Evolutionary conservation across 2,113 vertebrate species (phyloP), one percentile per base, ranked within the genome.

Genomic region (Columba livia): DNA sequence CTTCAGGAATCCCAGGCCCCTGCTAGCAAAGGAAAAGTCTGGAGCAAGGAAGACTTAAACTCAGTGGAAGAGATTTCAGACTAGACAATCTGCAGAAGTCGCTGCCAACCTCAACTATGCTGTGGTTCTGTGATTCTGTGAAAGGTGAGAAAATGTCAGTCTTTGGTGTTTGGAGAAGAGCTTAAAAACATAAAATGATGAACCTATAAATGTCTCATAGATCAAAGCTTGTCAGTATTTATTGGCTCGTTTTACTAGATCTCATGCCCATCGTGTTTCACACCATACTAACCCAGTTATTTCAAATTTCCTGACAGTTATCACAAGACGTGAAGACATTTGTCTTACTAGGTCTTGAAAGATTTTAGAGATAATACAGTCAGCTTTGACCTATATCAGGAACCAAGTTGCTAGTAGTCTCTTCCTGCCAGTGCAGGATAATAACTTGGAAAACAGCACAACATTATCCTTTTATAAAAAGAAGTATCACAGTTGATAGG

Each of bases 11-110:
- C 12, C 10, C 16, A 85, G 88, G 10, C 5, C 10, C 8, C 16
- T 79, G 15, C 4, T 29, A 38, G 8, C 2, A 48, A 6, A 10
- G 9, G 12, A 48, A 47, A 79, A 58, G 10, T 47, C 25, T 84
- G 62, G 25, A 66, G 16, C 16, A 34, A 29, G 13, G 61, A 70
- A 34, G 4, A n/a, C 4, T 26, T 34, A 57, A 10, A 4, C 11
- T 61, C 1, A 0, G 11, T 2, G 3, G 26, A 62, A 10, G 28
- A 66, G 1, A 4, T 50, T 44, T 69, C 42, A n/a, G 25, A 26
- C 25, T 56, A 78, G 21, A 32, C 10, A 71, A 15, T 38, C 15
- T 12, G 8, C 29, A 53, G 26, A 8, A 4, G 11, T 48, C 15
- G 14, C 11, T 53, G 26, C 6, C 34, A 62, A 5, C 4, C 3